Evolutionary conservation across 2,113 vertebrate genomes (phyloP).

Genomic region (Speoplatyrhinus poulsoni): DNA sequence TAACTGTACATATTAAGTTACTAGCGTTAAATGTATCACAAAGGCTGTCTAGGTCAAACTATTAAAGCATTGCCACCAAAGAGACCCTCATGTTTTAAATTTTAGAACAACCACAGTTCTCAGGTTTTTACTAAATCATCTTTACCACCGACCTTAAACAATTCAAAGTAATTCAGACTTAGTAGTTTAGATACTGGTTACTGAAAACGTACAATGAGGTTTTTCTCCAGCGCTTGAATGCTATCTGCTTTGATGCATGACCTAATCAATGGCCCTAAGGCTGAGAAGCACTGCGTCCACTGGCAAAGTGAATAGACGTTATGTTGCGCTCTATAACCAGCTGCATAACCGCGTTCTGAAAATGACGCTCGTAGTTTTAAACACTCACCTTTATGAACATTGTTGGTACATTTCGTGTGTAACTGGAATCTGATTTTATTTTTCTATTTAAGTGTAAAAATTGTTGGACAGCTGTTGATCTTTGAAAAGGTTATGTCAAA

Average conservation of each 20-base stretch:
- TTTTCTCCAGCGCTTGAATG: neutral
- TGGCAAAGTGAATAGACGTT: neutral
- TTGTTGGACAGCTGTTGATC: neutral
- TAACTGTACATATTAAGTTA: neutral
- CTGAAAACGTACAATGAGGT: neutral
- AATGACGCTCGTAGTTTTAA: neutral
- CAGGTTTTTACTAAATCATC: conserved; percentile 47
- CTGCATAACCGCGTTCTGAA: neutral
- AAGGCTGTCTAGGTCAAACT: neutral
- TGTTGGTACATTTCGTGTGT: conserved; percentile 5
- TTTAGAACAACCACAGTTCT: conserved; percentile 9
- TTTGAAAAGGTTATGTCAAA: neutral
- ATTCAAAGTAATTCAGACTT: neutral
- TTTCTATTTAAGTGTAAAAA: neutral
- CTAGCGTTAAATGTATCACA: neutral
- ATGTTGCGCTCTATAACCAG: neutral
- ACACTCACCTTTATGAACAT: too few relatives aligned
- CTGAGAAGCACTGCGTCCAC: too few relatives aligned
- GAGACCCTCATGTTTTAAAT: neutral
- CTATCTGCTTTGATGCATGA: neutral
- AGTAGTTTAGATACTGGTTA: neutral
- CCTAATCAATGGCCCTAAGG: neutral
- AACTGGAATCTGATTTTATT: conserved; percentile 42
- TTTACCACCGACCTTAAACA: neutral
- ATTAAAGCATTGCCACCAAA: neutral